A percentile compares a stretch with the other conserved stretches of the same genome.
These are phyloP conservation scores for Echinops telfairi DNA, from an alignment of 2,113 vertebrate species.

Conservation along the genomic window DNA sequence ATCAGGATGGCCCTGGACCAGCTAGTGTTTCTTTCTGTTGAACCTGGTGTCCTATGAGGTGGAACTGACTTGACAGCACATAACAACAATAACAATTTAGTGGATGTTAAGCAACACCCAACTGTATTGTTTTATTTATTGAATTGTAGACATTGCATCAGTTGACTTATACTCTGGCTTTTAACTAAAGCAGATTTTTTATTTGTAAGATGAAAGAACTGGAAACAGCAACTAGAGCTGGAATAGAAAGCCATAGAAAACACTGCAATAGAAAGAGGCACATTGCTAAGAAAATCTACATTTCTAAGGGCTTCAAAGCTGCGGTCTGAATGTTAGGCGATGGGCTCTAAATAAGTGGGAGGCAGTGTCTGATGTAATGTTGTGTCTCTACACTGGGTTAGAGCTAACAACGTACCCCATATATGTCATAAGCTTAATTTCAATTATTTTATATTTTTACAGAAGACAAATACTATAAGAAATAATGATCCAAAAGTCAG, in stretches of 20 bases:
- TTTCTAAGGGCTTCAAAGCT: background rate
- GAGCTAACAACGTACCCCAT: background rate
- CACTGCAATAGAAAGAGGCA: background rate
- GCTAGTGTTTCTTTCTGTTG: no score
- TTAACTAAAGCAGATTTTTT: slow-evolving; percentile 11
- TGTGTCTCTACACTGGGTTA: background rate
- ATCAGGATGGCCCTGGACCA: no score
- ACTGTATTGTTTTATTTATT: background rate
- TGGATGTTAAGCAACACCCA: no score
- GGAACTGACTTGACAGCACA: no score
- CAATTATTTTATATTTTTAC: slow-evolving; percentile 15
- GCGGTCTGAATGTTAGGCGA: background rate
- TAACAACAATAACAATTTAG: no score
- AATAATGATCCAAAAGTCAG: background rate
- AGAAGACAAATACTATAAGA: background rate
- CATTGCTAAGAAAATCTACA: background rate
- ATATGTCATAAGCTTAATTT: background rate
- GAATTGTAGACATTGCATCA: background rate
- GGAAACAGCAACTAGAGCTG: no score
- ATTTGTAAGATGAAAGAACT: background rate
- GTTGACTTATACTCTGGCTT: background rate
- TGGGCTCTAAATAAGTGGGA: background rate
- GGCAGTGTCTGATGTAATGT: background rate
- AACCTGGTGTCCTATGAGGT: no score
- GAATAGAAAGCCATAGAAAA: background rate